phyloP scores from a whole-genome alignment of 1,140 invertebrate species.

The Euura lappo region DNA sequence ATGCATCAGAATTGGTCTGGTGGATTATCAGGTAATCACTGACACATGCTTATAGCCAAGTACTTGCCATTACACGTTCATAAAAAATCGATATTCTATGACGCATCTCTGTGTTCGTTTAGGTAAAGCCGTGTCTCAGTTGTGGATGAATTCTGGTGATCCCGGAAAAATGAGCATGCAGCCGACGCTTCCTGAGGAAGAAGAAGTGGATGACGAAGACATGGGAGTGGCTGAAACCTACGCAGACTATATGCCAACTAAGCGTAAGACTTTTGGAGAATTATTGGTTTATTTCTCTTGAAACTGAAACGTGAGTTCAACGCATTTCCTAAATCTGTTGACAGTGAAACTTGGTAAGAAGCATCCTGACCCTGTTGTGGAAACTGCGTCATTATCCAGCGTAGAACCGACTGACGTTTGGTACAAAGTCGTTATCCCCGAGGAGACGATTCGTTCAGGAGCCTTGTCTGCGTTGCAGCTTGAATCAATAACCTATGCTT shows the following conservation, averaged over 20 bases:
- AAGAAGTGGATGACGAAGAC: conserved; percentile 94
- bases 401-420: conserved; percentile 95
- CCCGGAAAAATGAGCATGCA: conserved; percentile 55
- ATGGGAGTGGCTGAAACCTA: conserved; percentile 98
- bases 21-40: conserved; percentile 44
- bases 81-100: conserved; percentile 8
- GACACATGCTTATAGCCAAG: background rate
- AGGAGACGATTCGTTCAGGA: conserved; percentile 83
- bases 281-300: conserved; percentile 1
- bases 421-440: conserved; percentile 87
- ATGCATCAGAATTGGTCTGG: conserved; percentile 51
- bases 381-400: conserved; percentile 96
- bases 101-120: conserved; percentile 16
- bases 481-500: conserved; percentile 96
- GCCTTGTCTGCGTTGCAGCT: conserved; percentile 94
- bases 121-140: conserved; percentile 60
- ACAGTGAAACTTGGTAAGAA: conserved; percentile 91
- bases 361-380: conserved; percentile 99
- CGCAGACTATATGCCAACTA: conserved; percentile 96
- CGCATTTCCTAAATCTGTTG: conserved; percentile 22
- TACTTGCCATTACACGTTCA: background rate
- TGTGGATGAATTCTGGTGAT: conserved; percentile 65
- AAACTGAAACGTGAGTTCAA: background rate
- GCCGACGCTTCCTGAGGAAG: conserved; percentile 66
- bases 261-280: conserved; percentile 69